phyloP scores from a whole-genome alignment of 2,797 vertebrate species.

The Microctenopoma lineatum region DNA sequence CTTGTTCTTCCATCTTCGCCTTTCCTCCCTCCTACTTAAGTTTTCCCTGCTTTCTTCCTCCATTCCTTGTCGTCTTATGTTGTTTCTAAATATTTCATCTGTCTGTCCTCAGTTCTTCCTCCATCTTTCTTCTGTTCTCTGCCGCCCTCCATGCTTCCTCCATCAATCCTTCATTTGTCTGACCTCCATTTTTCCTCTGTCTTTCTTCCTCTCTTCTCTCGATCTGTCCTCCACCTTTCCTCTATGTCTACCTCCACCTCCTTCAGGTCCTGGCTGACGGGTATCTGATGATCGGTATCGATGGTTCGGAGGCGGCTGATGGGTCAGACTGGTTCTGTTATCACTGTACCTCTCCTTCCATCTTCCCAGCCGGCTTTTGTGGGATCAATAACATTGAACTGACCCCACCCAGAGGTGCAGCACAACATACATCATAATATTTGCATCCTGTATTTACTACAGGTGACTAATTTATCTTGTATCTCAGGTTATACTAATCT shows the following conservation, averaged over 20 bases:
- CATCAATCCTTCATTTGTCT: background rate
- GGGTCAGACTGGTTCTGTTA: constrained; percentile 98
- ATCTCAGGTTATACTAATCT: constrained; percentile 89
- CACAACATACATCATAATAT: background rate
- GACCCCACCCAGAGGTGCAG: constrained; percentile 91
- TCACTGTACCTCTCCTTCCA: constrained; percentile 91
- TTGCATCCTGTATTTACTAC: too few relatives aligned
- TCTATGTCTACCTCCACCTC: background rate
- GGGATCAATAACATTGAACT: constrained; percentile 95
- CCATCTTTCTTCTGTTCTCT: background rate
- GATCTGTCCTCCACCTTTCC: background rate
- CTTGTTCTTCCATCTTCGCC: too few relatives aligned
- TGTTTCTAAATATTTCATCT: background rate
- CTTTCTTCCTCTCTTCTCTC: background rate
- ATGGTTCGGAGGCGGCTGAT: constrained; percentile 93
- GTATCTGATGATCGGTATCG: constrained; percentile 95
- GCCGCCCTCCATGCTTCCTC: too few relatives aligned
- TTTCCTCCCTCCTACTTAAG: background rate
- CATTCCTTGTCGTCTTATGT: too few relatives aligned
- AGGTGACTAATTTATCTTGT: background rate
- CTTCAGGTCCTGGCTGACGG: constrained; percentile 91
- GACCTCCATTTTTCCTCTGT: background rate
- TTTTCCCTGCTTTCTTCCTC: too few relatives aligned
- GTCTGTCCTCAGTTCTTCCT: background rate
- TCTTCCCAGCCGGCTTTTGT: constrained; percentile 95